phyloP scores from a whole-genome alignment of 2,888 invertebrate genomes.

The Lissocephala sabroskyi region DNA sequence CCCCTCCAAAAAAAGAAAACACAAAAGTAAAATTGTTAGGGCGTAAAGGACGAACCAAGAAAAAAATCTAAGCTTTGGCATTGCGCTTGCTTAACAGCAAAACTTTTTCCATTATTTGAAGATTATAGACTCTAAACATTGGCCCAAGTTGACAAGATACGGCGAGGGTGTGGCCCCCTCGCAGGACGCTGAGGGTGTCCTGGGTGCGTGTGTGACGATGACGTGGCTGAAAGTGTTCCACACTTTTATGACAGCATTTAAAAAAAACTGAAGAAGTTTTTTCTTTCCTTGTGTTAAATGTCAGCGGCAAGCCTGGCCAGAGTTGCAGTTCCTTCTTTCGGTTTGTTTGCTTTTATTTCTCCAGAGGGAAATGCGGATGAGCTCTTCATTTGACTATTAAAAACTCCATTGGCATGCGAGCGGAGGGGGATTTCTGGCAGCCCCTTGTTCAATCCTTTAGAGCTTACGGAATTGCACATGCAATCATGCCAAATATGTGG shows the following conservation, averaged over 20 bases:
- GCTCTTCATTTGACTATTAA: conserved; percentile 51
- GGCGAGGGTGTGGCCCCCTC: conserved; percentile 13
- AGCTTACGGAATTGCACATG: no score
- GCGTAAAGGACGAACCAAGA: conserved; percentile 17
- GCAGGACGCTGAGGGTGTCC: conserved; percentile 5
- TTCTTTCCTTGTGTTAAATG: conserved; percentile 30
- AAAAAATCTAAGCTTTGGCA: conserved; percentile 58
- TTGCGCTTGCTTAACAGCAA: conserved; percentile 67
- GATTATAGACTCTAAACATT: conserved; percentile 69
- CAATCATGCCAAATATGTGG: no score
- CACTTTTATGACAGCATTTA: conserved; percentile 63
- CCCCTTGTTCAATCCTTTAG: no score
- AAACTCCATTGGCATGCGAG: conserved; percentile 42
- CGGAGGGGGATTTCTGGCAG: no score
- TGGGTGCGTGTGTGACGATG: conserved; percentile 45
- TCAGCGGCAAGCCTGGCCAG: conserved; percentile 9
- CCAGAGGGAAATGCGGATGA: no score
- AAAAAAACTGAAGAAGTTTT: conserved; percentile 37
- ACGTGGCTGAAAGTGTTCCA: conserved; percentile 53
- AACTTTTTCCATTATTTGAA: conserved; percentile 70
- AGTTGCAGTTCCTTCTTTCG: conserved; percentile 14
- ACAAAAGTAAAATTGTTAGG: conserved; percentile 18
- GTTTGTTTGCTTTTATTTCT: neutral
- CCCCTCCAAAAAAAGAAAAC: conserved; percentile 6
- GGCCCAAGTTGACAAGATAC: conserved; percentile 43